Conservation (phyloP, 1,140 invertebrate genomes). For the Drosophila lowei region DNA sequence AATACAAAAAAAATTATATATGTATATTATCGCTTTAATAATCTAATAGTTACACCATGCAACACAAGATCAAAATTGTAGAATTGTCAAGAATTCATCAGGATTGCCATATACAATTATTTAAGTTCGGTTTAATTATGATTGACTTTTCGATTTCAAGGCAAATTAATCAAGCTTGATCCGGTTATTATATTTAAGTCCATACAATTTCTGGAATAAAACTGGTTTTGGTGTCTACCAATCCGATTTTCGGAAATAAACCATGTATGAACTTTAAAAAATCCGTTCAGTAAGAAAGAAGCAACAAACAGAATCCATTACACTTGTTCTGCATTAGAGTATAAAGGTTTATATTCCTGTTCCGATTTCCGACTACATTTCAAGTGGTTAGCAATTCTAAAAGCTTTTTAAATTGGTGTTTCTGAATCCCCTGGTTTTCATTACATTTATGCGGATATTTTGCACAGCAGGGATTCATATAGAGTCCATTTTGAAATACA, state of each 20-base stretch:
- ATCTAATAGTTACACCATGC: conserved; percentile 7
- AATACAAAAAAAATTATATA: neutral
- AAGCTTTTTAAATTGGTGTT: too few species aligned
- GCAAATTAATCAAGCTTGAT: neutral
- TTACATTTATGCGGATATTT: too few species aligned
- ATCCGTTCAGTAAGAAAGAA: neutral
- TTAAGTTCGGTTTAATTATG: conserved; percentile 3
- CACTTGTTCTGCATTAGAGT: too few species aligned
- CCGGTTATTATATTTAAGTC: too few species aligned
- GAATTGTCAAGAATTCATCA: too few species aligned
- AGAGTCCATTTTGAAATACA: too few species aligned
- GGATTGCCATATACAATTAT: neutral
- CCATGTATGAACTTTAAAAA: neutral
- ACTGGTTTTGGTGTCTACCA: neutral
- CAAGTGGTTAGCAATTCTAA: too few species aligned
- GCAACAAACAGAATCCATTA: neutral
- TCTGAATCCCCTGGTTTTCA: too few species aligned
- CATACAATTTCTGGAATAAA: too few species aligned
- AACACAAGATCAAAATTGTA: conserved; percentile 6
- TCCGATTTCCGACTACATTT: too few species aligned
- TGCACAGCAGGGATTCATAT: too few species aligned
- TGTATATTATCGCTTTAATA: conserved; percentile 12
- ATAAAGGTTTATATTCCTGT: too few species aligned
- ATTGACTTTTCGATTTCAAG: neutral
- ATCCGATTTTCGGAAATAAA: neutral